phyloP scores from a whole-genome alignment of 2,113 vertebrate species.

The Alouatta palliata region DNA sequence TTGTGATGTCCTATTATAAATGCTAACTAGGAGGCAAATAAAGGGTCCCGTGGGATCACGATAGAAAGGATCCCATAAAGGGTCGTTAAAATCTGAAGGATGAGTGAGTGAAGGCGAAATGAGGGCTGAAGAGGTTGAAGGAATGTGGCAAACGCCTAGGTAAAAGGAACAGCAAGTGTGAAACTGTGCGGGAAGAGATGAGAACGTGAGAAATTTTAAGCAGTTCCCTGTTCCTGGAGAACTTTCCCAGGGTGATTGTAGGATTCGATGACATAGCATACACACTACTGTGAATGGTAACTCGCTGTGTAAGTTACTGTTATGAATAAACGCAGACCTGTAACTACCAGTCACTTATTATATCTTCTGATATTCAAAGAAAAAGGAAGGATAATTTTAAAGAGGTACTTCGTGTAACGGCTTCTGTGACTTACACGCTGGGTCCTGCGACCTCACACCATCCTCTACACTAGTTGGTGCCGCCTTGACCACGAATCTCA shows the following conservation, averaged over 20 bases:
- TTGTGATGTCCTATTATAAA: background rate
- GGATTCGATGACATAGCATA: background rate
- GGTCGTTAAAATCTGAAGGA: background rate
- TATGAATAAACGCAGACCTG: background rate
- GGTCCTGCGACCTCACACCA: too few species aligned
- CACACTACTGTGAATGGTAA: background rate
- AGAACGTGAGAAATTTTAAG: background rate
- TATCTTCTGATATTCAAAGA: background rate
- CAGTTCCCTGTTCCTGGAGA: background rate
- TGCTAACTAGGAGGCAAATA: background rate
- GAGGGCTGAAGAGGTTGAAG: too few species aligned
- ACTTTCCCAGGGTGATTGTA: background rate
- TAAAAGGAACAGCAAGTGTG: background rate
- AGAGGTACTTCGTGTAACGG: background rate
- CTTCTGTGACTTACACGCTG: background rate
- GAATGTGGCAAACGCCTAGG: background rate
- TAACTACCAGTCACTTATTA: background rate
- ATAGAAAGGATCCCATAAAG: background rate
- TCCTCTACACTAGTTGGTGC: accelerated
- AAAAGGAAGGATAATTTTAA: background rate
- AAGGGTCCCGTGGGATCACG: background rate
- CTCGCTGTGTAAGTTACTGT: background rate
- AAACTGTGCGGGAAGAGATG: background rate
- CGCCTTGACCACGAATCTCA: background rate
- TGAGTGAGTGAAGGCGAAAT: background rate